Evolutionary conservation across 2,113 vertebrate genomes (phyloP).

Genomic region (Argyrosomus japonicus): DNA sequence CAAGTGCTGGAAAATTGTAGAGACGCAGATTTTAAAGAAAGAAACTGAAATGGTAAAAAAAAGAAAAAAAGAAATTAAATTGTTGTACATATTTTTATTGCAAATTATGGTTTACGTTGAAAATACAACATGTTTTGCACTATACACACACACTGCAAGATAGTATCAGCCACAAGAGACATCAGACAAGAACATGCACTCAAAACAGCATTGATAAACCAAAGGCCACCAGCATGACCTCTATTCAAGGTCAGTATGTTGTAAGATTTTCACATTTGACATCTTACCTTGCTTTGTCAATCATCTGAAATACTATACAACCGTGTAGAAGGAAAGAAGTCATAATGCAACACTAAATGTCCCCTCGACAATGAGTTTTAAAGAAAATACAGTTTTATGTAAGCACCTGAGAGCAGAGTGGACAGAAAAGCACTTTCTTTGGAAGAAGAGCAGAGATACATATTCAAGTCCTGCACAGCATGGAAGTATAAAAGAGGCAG

Average conservation of each 20-base stretch:
- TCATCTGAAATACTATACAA: not conserved
- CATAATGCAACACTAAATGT: not conserved
- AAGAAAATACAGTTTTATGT: not conserved
- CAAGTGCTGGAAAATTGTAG: not conserved
- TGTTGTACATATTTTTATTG: slow-evolving; percentile 30
- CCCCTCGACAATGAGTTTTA: not conserved
- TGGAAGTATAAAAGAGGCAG: slow-evolving; percentile 11
- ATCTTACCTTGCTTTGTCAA: not conserved
- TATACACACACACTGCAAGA: slow-evolving; percentile 51
- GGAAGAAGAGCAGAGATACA: slow-evolving; percentile 6
- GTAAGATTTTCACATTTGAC: not conserved
- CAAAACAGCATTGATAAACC: not conserved
- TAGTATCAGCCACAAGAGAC: slow-evolving; percentile 14
- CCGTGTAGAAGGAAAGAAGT: not conserved
- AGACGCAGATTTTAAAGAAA: not conserved
- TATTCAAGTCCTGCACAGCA: slow-evolving; percentile 9
- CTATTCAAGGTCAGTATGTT: not conserved
- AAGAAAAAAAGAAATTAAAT: not conserved
- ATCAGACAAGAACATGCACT: not conserved
- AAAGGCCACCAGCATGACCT: not conserved
- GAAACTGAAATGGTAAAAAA: not conserved
- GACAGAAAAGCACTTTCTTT: slow-evolving; percentile 32
- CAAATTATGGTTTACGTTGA: slow-evolving; percentile 34
- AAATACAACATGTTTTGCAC: slow-evolving; percentile 39
- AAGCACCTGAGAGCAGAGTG: slow-evolving; percentile 32